A percentile compares a stretch with the other conserved stretches of the same genome.
Evolutionary conservation across 53 echinoderm and acorn worm genomes (phyloP).

Genomic region (Hippasteria phrygiana): DNA sequence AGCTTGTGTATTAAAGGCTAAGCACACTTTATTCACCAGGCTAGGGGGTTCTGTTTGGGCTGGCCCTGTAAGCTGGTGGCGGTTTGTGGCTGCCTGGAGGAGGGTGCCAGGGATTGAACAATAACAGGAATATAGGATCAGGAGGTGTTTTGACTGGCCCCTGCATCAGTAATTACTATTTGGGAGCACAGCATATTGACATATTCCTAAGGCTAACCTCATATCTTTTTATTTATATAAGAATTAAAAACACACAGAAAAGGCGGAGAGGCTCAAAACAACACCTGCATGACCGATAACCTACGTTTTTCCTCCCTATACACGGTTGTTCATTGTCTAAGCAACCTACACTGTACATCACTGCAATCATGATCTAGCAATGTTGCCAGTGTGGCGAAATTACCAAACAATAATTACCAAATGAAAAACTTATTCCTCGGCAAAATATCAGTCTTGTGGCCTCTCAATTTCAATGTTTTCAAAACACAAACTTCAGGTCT

Average conservation of each 20-base stretch:
- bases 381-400: too few relatives aligned
- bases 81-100: neutral
- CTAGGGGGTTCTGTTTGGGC: conserved; percentile 45
- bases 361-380: too few relatives aligned
- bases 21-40: neutral
- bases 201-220: too few relatives aligned
- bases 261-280: too few relatives aligned
- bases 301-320: neutral
- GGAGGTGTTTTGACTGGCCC: conserved; percentile 33
- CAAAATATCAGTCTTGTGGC: neutral
- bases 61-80: conserved; percentile 42
- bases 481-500: neutral
- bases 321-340: too few relatives aligned
- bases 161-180: neutral
- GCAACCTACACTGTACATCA: too few relatives aligned
- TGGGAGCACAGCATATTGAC: too few relatives aligned
- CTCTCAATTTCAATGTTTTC: too few relatives aligned
- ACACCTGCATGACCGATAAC: neutral
- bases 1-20: neutral
- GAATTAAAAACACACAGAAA: too few relatives aligned
- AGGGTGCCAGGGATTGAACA: conserved; percentile 25
- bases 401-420: too few relatives aligned
- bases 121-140: neutral
- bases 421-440: too few relatives aligned
- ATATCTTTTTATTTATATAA: too few relatives aligned